A percentile compares a stretch with the other conserved stretches of the same genome.
Evolutionary conservation across 2,113 vertebrate species (phyloP).

Genomic region (Acanthisitta chloris): DNA sequence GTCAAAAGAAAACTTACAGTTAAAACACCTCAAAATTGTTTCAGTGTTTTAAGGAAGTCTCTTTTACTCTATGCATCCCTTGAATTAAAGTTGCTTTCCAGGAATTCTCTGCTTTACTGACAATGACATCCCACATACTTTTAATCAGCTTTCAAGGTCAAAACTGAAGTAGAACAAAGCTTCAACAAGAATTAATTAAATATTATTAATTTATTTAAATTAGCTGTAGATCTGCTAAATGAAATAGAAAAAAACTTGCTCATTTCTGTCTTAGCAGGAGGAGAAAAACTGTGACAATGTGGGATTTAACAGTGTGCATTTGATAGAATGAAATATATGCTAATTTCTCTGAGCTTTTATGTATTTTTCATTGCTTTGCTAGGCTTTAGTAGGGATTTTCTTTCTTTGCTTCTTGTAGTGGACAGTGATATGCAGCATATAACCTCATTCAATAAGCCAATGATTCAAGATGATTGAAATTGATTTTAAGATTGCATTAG

Average conservation of each 20-base stretch:
- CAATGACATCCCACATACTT: not conserved
- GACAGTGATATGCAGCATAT: not conserved
- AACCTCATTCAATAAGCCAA: not conserved
- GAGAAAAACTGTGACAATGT: not conserved
- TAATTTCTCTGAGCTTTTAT: not conserved
- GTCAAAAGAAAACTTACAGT: not conserved
- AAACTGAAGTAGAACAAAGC: not conserved
- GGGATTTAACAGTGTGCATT: not conserved
- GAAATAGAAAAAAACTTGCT: not conserved
- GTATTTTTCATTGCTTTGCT: not conserved
- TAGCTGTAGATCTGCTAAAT: not conserved
- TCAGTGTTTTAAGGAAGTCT: not conserved
- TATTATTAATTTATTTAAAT: not conserved
- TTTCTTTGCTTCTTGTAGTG: not conserved
- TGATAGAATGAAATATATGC: not conserved
- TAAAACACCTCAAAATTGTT: not conserved
- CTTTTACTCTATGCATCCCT: not conserved
- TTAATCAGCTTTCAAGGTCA: constrained; percentile 14
- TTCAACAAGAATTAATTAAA: not conserved
- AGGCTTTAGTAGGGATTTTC: not conserved
- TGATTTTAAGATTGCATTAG: not conserved
- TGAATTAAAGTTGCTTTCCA: not conserved
- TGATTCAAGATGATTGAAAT: not conserved
- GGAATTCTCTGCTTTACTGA: not conserved
- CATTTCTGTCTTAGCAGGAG: not conserved